These are phyloP conservation scores for Xenus cinereus DNA, from an alignment of 2,113 vertebrate species.

Conservation along the genomic window DNA sequence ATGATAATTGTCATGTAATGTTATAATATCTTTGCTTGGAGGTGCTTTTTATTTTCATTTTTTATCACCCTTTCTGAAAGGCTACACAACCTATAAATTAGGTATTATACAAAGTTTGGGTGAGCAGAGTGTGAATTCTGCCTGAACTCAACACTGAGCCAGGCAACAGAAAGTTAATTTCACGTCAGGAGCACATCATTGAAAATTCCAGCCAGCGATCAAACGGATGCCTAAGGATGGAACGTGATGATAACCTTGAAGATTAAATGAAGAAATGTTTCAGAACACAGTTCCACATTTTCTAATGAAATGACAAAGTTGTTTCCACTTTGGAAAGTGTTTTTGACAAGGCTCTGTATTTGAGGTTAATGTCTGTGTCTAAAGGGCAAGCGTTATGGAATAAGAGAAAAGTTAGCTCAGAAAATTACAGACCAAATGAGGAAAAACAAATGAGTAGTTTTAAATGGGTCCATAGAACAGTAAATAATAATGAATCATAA, in stretches of 20 bases:
- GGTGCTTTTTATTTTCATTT: not conserved
- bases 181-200: not conserved
- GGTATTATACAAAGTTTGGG: not conserved
- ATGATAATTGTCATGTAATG: not conserved
- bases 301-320: constrained; percentile 60
- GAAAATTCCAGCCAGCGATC: not conserved
- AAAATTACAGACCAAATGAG: constrained; percentile 26
- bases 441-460: not conserved
- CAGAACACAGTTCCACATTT: constrained; percentile 22
- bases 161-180: not conserved
- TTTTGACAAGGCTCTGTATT: constrained; percentile 31
- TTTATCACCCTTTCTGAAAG: not conserved
- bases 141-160: not conserved
- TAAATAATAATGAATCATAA: constrained; percentile 24
- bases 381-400: not conserved
- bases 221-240: not conserved
- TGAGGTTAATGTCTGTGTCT: constrained; percentile 36
- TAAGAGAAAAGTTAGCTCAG: not conserved
- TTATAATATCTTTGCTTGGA: not conserved
- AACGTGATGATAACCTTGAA: constrained; percentile 36
- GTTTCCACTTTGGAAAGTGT: constrained; percentile 32
- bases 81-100: not conserved
- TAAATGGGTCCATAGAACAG: not conserved
- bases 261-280: constrained; percentile 47
- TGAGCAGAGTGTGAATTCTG: not conserved